phyloP scores from a whole-genome alignment of 2,113 vertebrate genomes.

The Poeciliopsis turrubarensis region DNA sequence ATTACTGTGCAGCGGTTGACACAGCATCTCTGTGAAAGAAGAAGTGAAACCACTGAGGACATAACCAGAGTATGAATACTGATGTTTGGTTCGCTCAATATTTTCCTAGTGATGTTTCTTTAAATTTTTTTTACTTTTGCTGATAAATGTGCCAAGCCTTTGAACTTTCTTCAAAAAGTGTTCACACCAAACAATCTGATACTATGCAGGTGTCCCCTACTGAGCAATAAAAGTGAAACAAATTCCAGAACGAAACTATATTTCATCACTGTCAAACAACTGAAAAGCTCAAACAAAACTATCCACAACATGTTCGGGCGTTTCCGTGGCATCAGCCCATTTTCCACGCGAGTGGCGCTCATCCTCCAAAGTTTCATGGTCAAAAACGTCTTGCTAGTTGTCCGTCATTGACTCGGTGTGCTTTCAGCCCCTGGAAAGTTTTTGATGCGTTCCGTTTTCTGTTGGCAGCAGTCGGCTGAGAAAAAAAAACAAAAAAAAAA shows the following conservation, averaged over 20 bases:
- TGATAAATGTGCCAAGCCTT: conserved; percentile 26
- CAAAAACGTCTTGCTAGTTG: conserved; percentile 19
- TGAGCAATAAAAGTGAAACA: conserved; percentile 7
- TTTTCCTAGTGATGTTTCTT: conserved; percentile 3
- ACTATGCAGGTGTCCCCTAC: conserved; percentile 3
- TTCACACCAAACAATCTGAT: conserved; percentile 30
- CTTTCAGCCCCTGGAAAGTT: conserved; percentile 42
- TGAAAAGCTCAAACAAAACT: conserved; percentile 38
- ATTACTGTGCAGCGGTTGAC: not conserved
- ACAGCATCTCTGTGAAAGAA: not conserved
- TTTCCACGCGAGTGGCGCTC: conserved; percentile 19
- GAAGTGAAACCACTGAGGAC: not conserved
- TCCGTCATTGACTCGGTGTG: conserved; percentile 46
- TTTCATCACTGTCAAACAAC: conserved; percentile 30
- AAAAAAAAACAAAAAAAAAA: conserved; percentile 10
- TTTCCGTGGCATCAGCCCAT: conserved; percentile 14
- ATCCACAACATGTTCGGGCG: conserved; percentile 24
- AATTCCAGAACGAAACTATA: conserved; percentile 19
- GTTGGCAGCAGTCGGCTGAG: conserved; percentile 60
- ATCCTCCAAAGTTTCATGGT: conserved; percentile 4
- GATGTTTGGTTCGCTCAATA: conserved; percentile 12
- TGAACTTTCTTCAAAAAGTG: conserved; percentile 31
- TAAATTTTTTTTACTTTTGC: conserved; percentile 20
- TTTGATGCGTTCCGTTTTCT: conserved; percentile 19
- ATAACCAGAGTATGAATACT: conserved; percentile 21